A percentile compares a stretch with the other conserved stretches of the same genome.
Evolutionary conservation across 2,888 invertebrate species (phyloP).

Genomic region (Heteromyza rotundicornis): DNA sequence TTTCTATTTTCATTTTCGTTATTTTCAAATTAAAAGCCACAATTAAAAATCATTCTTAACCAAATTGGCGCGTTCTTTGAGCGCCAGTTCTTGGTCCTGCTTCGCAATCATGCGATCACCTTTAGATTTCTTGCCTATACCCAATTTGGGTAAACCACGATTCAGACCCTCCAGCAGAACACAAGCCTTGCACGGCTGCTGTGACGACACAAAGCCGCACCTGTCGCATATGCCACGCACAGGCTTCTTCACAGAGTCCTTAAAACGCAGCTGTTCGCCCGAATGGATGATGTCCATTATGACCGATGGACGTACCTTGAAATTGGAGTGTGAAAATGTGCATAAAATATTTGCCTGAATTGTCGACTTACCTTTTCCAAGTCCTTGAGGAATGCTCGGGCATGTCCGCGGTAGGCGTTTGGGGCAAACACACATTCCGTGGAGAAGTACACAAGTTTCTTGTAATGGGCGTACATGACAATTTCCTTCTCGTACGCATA

Average conservation of each 20-base stretch:
- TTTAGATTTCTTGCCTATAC: conserved; percentile 89
- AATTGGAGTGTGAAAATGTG: too few species aligned
- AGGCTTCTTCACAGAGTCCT: conserved; percentile 83
- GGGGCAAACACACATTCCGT: conserved; percentile 99
- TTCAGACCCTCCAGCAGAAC: conserved; percentile 94
- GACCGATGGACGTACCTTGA: conserved; percentile 85
- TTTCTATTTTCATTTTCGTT: too few species aligned
- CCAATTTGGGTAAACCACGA: conserved; percentile 86
- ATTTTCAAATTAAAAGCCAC: too few species aligned
- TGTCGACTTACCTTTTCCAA: too few species aligned
- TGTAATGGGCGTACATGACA: conserved; percentile 98
- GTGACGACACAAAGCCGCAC: conserved; percentile 92
- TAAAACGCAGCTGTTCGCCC: conserved; percentile 84
- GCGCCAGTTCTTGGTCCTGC: conserved; percentile 59
- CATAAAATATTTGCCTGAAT: too few species aligned
- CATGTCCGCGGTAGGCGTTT: conserved; percentile 95
- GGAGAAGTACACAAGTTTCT: conserved; percentile 95
- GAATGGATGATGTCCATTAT: conserved; percentile 95
- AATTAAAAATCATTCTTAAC: conserved; percentile 62
- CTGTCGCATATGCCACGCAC: conserved; percentile 78
- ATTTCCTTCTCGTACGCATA: conserved; percentile 99
- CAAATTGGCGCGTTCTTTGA: conserved; percentile 58
- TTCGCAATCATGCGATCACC: conserved; percentile 72
- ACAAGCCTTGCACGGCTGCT: conserved; percentile 96
- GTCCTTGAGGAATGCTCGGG: conserved; percentile 89